Evolutionary conservation across 2,797 vertebrate species (phyloP), one percentile per base, ranked within the genome.

Genomic region (Orientallactaga sibirica): DNA sequence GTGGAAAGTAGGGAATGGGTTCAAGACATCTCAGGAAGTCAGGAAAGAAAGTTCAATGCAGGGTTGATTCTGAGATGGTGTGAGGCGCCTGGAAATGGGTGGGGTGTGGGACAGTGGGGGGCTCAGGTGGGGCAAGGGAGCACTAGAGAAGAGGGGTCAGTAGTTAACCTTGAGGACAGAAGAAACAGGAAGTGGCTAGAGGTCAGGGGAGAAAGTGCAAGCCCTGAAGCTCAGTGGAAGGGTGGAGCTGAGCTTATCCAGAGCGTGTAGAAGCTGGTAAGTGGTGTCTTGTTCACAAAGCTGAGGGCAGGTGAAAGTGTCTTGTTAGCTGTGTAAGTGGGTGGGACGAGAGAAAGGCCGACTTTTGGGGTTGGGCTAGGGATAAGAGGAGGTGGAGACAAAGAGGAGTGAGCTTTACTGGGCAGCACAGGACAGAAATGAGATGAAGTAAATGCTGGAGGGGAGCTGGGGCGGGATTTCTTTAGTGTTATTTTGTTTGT

Each of bases 271-370:
- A 22, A 81, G 79, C 20, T 41, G 41, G 41, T 37, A 12, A 33
- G n/a, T 16, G 52, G 58, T 1, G 6, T 29, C n/a, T 18, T 43
- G 55, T 18, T 74, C 43, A 41, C 61, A 52, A 37, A 0, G 0
- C 62, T 25, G 41, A 37, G 27, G 18, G 5, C 27, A 3, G 58
- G 12, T 16, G 66, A 76, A 41, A 73, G 55, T 12, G 0, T 3
- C 14, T 12, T 20, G 4, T 0, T 1, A 19, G 12, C 37, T 0
- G 3, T 58, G 20, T 24, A 27, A 29, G 1, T 14, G 5, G 48
- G 6, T 2, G 52, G 2, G 3, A 2, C 58, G 27, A 20, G 14
- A 1, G 64, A 20, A n/a, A 61, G n/a, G 64, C 37, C 33, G 75
- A n/a, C 25, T 7, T 48, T 48, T n/a, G 5, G 20, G 4, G 6